phyloP scores from a whole-genome alignment of 92 coral and sea anemone species.

The Montipora capitata region DNA sequence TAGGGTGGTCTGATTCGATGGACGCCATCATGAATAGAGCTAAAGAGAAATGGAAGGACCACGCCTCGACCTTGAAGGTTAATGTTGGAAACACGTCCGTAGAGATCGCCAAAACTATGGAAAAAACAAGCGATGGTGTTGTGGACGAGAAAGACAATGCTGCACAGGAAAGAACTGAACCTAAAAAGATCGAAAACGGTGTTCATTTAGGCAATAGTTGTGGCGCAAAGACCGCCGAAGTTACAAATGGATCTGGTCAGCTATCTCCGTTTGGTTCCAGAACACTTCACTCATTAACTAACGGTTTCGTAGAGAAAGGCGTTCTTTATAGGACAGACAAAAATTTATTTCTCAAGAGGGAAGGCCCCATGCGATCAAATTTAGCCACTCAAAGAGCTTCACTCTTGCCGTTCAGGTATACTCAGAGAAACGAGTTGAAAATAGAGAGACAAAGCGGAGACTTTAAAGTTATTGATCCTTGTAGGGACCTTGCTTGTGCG shows the following conservation, averaged over 20 bases:
- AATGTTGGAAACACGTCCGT: conserved; percentile 33
- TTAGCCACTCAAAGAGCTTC: conserved; percentile 63
- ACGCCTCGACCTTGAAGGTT: conserved; percentile 14
- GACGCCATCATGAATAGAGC: conserved; percentile 59
- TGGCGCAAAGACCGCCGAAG: not conserved
- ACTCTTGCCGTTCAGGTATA: conserved; percentile 77
- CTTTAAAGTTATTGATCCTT: conserved; percentile 82
- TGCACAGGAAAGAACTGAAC: not conserved
- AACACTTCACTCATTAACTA: conserved; percentile 29
- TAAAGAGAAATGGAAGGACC: conserved; percentile 68
- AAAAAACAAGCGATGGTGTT: not conserved
- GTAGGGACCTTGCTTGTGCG: conserved; percentile 91
- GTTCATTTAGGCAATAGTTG: not conserved
- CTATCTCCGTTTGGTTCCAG: conserved; percentile 21
- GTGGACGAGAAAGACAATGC: not conserved
- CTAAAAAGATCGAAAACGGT: not conserved
- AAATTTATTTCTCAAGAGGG: conserved; percentile 32
- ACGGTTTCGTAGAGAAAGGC: conserved; percentile 18
- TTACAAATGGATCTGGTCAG: not conserved
- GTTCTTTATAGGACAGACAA: conserved; percentile 24
- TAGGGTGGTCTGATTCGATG: conserved; percentile 84
- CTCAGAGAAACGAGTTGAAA: conserved; percentile 66
- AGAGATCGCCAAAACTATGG: conserved; percentile 38
- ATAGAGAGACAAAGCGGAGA: conserved; percentile 24
- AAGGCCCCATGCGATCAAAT: conserved; percentile 29